Conservation (phyloP, 2,797 vertebrate species). For the Perodicticus potto region DNA sequence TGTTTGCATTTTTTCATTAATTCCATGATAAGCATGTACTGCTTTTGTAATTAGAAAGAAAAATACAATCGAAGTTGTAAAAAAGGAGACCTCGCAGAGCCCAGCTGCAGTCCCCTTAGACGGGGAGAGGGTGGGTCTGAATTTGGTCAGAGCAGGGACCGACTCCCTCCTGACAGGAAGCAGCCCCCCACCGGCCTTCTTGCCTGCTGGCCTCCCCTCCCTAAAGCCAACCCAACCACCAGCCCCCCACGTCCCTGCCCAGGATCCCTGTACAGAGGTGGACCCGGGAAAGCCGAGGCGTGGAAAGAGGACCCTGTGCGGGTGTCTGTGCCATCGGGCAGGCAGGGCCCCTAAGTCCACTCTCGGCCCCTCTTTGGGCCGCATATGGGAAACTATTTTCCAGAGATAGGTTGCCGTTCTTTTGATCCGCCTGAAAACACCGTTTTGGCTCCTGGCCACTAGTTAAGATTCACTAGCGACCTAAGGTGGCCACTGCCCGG, state of each 20-base stretch:
- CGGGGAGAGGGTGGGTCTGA: background rate
- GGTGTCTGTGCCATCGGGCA: accelerated
- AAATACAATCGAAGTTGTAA: background rate
- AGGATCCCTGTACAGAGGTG: background rate
- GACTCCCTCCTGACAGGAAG: background rate
- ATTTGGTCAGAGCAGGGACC: background rate
- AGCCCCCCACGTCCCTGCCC: background rate
- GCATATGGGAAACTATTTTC: background rate
- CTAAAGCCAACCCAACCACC: background rate
- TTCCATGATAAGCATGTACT: constrained; percentile 37
- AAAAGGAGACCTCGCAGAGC: background rate
- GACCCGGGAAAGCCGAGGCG: background rate
- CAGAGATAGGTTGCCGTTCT: background rate
- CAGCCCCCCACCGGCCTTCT: background rate
- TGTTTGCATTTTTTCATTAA: constrained; percentile 52
- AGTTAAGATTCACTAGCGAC: background rate
- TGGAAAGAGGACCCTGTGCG: background rate
- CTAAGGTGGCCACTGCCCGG: background rate
- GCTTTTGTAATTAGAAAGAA: constrained; percentile 34
- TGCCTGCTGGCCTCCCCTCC: background rate
- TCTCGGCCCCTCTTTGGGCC: background rate
- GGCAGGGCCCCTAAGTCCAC: background rate
- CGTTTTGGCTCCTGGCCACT: background rate
- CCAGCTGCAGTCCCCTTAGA: background rate
- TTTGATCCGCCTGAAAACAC: background rate